These are phyloP conservation scores for Actinemys pallida DNA, from an alignment of 2,113 vertebrate genomes.

Conservation along the genomic window DNA sequence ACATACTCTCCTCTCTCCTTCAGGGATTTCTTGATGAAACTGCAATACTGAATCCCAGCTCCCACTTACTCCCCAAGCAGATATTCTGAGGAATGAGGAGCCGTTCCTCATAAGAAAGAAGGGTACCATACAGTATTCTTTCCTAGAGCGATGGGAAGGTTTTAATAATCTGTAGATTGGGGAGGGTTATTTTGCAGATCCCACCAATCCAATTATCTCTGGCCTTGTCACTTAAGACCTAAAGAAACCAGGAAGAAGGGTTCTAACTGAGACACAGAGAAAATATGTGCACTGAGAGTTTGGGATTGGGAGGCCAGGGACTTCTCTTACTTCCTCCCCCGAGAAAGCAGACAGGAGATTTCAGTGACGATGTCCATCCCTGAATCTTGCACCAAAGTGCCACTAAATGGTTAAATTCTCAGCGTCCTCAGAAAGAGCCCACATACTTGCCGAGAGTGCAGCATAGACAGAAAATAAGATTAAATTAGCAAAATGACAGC, in stretches of 20 bases:
- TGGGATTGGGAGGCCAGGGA: neutral
- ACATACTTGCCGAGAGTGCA: neutral
- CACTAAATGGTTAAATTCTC: conserved; percentile 27
- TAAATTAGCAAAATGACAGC: conserved; percentile 64
- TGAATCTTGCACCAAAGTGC: neutral
- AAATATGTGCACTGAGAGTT: neutral
- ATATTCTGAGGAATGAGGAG: rapidly evolving
- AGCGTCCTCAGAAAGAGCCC: conserved; percentile 3
- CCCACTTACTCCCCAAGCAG: neutral
- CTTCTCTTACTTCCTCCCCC: neutral
- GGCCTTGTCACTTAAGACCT: neutral
- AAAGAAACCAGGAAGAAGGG: neutral
- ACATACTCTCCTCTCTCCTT: neutral
- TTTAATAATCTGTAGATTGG: neutral
- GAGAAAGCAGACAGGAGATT: neutral
- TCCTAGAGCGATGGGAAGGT: neutral
- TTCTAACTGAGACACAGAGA: neutral
- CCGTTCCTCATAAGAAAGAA: neutral
- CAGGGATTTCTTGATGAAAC: rapidly evolving
- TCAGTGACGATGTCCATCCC: neutral
- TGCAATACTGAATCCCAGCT: neutral
- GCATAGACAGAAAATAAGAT: conserved; percentile 2
- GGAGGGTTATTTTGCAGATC: neutral
- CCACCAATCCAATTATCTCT: neutral
- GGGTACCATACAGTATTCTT: neutral